Percentiles rank a stretch among this genome's conserved stretches.
Evolutionary conservation across 2,113 vertebrate genomes (phyloP).

Genomic region (Prunella himalayana): DNA sequence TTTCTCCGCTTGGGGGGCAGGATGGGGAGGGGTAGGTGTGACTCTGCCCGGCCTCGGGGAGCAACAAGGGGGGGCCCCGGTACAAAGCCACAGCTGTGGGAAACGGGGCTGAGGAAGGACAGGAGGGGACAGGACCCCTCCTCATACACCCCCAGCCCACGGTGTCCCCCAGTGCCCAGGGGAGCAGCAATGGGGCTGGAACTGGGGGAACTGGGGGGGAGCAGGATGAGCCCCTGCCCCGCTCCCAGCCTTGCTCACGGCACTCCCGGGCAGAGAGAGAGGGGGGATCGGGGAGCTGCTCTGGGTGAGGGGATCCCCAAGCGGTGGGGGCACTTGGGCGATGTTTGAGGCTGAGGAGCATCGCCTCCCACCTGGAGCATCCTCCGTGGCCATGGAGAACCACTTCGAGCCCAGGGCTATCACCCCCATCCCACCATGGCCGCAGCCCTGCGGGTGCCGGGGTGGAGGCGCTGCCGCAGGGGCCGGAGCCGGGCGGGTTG

Average conservation of each 20-base stretch:
- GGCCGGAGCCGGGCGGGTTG: background rate
- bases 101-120: background rate
- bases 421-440: background rate
- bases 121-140: background rate
- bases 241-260: background rate
- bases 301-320: background rate
- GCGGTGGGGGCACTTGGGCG: rapidly evolving
- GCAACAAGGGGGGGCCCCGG: background rate
- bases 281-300: background rate
- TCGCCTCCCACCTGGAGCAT: background rate
- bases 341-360: background rate
- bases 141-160: background rate
- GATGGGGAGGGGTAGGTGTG: background rate
- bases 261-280: rapidly evolving
- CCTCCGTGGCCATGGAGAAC: rapidly evolving
- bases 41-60: background rate
- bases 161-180: background rate
- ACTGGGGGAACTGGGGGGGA: background rate
- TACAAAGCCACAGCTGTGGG: background rate
- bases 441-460: background rate
- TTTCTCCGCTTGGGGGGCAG: slow-evolving; percentile 30
- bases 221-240: background rate
- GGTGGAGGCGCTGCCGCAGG: background rate
- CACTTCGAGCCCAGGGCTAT: background rate
- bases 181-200: background rate